Conservation (phyloP, 2,797 vertebrate genomes). For the Staurois parvus region DNA sequence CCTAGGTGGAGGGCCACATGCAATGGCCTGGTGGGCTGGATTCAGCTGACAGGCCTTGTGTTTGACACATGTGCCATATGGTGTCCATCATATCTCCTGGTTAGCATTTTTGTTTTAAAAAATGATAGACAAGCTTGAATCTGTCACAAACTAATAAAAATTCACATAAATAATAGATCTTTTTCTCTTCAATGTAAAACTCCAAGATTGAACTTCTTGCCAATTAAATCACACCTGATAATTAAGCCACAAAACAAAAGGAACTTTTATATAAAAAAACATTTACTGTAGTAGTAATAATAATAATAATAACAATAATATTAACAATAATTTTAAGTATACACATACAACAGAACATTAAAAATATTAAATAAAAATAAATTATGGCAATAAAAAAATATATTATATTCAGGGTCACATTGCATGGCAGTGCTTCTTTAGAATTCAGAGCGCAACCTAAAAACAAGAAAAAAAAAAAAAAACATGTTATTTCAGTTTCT, state of each 20-base stretch:
- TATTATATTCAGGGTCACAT: conserved; percentile 1
- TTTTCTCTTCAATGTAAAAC: too few relatives aligned
- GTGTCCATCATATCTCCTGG: too few relatives aligned
- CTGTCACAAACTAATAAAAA: too few relatives aligned
- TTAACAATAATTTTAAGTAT: conserved; percentile 19
- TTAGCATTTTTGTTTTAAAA: too few relatives aligned
- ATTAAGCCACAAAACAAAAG: not conserved
- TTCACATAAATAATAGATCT: not conserved
- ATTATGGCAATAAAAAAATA: conserved; percentile 45
- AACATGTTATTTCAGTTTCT: not conserved
- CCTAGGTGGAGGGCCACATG: too few relatives aligned
- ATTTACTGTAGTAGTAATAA: conserved; percentile 38
- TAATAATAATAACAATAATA: conserved; percentile 19
- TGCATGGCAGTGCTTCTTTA: conserved; percentile 38
- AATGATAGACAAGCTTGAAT: too few relatives aligned
- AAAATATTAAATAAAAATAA: conserved; percentile 60
- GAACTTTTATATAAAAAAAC: conserved; percentile 53
- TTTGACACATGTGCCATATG: too few relatives aligned
- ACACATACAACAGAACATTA: conserved; percentile 19
- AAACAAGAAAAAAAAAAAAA: not conserved
- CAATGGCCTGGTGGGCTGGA: too few relatives aligned
- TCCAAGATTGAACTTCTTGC: too few relatives aligned
- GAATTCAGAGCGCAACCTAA: not conserved
- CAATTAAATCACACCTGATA: too few relatives aligned
- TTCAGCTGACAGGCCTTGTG: too few relatives aligned